Conservation (phyloP, 1,140 invertebrate genomes). For the Rhagoletis pomonella region DNA sequence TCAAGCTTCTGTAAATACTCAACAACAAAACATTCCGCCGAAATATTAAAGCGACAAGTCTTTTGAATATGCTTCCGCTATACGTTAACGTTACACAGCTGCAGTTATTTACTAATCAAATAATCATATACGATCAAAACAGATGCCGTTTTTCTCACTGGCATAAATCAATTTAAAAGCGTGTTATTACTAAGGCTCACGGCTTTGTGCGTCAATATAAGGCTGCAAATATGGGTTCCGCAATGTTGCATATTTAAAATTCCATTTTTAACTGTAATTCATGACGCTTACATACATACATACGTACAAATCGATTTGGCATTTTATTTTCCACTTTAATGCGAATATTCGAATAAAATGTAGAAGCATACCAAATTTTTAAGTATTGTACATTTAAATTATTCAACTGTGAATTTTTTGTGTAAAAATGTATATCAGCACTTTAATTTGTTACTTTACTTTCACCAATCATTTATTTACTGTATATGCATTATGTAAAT, state of each 20-base stretch:
- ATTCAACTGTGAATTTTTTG: background rate
- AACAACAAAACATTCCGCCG: constrained; percentile 58
- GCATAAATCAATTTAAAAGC: background rate
- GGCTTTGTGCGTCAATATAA: background rate
- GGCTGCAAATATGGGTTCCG: background rate
- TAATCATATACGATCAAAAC: background rate
- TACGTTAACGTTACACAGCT: background rate
- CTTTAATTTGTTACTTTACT: background rate
- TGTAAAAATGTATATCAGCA: background rate
- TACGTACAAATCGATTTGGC: background rate
- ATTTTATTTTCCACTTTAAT: background rate
- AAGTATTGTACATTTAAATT: background rate
- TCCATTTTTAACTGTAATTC: constrained; percentile 24
- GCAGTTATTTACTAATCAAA: background rate
- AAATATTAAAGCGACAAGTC: constrained; percentile 40
- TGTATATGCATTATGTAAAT: background rate
- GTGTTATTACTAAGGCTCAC: background rate
- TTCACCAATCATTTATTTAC: background rate
- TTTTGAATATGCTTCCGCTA: background rate
- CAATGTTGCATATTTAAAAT: background rate
- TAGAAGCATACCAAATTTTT: background rate
- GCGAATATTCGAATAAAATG: background rate
- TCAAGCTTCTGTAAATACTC: constrained; percentile 55
- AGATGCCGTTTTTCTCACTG: background rate
- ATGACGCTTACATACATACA: constrained; percentile 17